Conservation (phyloP, 2,797 vertebrate genomes). For the Manis crassicaudata region DNA sequence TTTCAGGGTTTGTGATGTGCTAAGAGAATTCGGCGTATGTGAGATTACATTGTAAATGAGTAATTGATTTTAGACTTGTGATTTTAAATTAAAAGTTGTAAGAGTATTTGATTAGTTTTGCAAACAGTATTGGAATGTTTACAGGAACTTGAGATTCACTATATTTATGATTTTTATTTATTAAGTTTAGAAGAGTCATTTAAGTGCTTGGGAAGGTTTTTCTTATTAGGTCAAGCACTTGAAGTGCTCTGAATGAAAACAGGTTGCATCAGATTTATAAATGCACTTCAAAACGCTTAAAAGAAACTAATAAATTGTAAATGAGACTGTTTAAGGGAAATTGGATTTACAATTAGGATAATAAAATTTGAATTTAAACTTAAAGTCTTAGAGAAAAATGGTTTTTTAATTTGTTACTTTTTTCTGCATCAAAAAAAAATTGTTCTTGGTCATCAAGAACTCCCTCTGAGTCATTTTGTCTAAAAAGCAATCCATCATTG, state of each 20-base stretch:
- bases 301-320: slow-evolving; percentile 58
- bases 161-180: slow-evolving; percentile 61
- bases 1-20: slow-evolving; percentile 16
- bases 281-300: slow-evolving; percentile 51
- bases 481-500: background rate
- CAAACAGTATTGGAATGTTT: slow-evolving; percentile 73
- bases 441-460: background rate
- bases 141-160: slow-evolving; percentile 55
- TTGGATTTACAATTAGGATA: slow-evolving; percentile 59
- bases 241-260: slow-evolving; percentile 40
- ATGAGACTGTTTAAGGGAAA: slow-evolving; percentile 48
- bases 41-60: slow-evolving; percentile 44
- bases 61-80: slow-evolving; percentile 70
- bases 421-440: slow-evolving; percentile 21
- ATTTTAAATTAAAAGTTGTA: slow-evolving; percentile 75
- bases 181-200: slow-evolving; percentile 67
- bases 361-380: slow-evolving; percentile 62
- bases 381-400: slow-evolving; percentile 7
- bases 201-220: slow-evolving; percentile 54
- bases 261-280: slow-evolving; percentile 43
- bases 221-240: slow-evolving; percentile 43
- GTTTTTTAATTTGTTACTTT: background rate
- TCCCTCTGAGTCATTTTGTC: background rate
- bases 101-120: slow-evolving; percentile 69
- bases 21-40: slow-evolving; percentile 51